Conservation (phyloP, 2,888 invertebrate genomes). For the Phlogophora meticulosa region DNA sequence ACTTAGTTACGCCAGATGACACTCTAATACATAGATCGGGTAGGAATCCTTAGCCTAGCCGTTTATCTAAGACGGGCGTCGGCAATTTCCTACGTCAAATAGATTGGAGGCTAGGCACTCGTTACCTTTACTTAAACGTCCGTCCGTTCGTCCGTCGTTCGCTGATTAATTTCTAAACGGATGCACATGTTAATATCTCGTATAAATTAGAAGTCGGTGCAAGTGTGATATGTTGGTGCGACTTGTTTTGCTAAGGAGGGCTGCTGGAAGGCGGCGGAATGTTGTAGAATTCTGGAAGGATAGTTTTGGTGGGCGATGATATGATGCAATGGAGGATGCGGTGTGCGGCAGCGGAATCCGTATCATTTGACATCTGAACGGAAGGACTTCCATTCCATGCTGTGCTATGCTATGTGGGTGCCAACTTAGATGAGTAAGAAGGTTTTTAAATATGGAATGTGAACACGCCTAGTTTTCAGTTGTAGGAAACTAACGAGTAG, state of each 20-base stretch:
- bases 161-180: slow-evolving; percentile 82
- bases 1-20: slow-evolving; percentile 62
- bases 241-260: slow-evolving; percentile 22
- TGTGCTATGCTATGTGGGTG: neutral
- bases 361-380: slow-evolving; percentile 12
- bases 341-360: slow-evolving; percentile 3
- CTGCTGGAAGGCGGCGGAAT: neutral
- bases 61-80: slow-evolving; percentile 86
- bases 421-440: neutral
- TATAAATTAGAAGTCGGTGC: slow-evolving; percentile 72
- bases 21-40: slow-evolving; percentile 68
- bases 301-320: slow-evolving; percentile 16
- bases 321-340: slow-evolving; percentile 9
- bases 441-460: too few species aligned
- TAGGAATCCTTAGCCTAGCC: slow-evolving; percentile 74
- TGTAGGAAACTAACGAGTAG: neutral
- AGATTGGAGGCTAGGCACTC: slow-evolving; percentile 81
- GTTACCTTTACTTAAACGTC: slow-evolving; percentile 76
- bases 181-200: slow-evolving; percentile 72
- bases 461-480: neutral
- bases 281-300: slow-evolving; percentile 24
- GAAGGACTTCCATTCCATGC: neutral
- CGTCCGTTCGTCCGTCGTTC: slow-evolving; percentile 72
- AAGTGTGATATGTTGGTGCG: slow-evolving; percentile 33
- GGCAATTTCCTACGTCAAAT: slow-evolving; percentile 89